Conservation (phyloP, 2,888 invertebrate species). For the Scrobipalpa atriplicella region DNA sequence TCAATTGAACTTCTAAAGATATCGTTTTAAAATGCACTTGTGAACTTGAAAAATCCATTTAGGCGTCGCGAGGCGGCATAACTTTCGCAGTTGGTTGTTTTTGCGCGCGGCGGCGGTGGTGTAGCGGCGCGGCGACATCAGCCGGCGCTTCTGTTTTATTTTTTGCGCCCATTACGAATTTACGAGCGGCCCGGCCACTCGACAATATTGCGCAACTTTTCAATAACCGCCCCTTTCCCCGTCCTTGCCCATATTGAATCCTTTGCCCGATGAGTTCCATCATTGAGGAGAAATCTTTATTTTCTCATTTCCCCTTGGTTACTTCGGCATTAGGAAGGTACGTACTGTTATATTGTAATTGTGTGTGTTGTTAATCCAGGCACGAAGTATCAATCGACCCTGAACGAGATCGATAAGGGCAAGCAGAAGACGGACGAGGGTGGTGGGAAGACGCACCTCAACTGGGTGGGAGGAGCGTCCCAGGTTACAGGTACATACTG, state of each 20-base stretch:
- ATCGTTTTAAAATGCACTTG: constrained; percentile 27
- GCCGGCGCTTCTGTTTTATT: constrained; percentile 63
- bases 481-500: constrained; percentile 68
- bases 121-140: constrained; percentile 53
- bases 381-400: constrained; percentile 88
- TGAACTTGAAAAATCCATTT: constrained; percentile 74
- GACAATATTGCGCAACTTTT: constrained; percentile 82
- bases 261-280: constrained; percentile 66
- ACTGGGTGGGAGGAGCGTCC: constrained; percentile 79
- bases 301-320: constrained; percentile 37
- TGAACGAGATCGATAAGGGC: constrained; percentile 91
- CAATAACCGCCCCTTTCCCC: constrained; percentile 68
- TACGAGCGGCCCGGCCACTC: constrained; percentile 75
- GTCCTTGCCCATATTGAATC: constrained; percentile 74
- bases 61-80: constrained; percentile 55
- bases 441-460: constrained; percentile 78
- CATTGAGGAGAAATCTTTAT: constrained; percentile 39
- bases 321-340: constrained; percentile 37
- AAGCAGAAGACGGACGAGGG: constrained; percentile 88
- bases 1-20: constrained; percentile 8
- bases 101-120: constrained; percentile 52
- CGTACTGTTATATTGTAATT: constrained; percentile 37
- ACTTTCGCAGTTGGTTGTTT: constrained; percentile 72
- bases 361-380: constrained; percentile 69
- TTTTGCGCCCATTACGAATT: constrained; percentile 81